phyloP scores from a whole-genome alignment of 64 coral and sea anemone species.

The Trachythela sp. region DNA sequence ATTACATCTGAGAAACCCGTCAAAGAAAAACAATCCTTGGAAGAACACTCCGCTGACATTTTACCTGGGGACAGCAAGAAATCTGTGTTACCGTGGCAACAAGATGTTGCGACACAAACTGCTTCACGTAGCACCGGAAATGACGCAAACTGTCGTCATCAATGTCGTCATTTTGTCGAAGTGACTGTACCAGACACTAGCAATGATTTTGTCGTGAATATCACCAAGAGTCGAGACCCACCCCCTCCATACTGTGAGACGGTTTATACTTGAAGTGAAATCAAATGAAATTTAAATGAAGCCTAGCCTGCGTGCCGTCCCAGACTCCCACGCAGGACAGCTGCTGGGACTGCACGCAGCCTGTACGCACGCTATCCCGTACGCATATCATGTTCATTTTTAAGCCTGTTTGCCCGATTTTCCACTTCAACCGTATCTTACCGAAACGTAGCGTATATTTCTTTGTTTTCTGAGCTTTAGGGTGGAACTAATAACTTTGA shows the following conservation, averaged over 20 bases:
- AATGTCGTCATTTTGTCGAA: conserved; percentile 12
- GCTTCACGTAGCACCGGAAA: neutral
- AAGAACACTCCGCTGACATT: neutral
- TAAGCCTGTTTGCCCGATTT: too few species aligned
- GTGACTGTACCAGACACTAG: neutral
- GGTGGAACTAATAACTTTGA: too few species aligned
- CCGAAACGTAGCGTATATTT: too few species aligned
- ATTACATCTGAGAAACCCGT: neutral
- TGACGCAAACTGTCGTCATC: neutral
- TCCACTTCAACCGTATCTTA: too few species aligned
- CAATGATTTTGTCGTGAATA: conserved; percentile 16
- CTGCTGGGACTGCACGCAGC: too few species aligned
- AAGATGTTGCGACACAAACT: neutral
- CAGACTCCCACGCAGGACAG: too few species aligned
- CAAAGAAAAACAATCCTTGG: neutral
- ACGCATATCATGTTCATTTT: too few species aligned
- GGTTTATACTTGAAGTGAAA: neutral
- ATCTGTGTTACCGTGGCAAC: neutral
- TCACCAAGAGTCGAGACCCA: neutral
- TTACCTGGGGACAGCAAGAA: neutral
- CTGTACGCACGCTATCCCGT: too few species aligned
- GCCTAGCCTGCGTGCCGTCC: too few species aligned
- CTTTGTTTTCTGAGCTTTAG: too few species aligned
- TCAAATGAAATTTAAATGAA: neutral
- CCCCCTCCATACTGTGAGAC: conserved; percentile 7